Conservation (phyloP, 2,797 vertebrate species). For the Silurus lanzhouensis region DNA sequence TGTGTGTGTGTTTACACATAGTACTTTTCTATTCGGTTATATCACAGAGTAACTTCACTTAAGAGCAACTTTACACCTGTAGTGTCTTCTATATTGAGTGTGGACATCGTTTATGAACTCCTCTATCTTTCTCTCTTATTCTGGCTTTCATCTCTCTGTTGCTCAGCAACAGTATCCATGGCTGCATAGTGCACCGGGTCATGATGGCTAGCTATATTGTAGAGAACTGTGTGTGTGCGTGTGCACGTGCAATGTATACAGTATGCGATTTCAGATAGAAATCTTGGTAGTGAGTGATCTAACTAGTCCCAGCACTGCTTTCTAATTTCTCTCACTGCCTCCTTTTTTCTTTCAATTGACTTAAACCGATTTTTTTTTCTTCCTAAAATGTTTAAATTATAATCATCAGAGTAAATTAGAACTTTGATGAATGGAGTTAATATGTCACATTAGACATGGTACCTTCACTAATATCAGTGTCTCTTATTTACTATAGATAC, state of each 20-base stretch:
- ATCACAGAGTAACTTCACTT: not conserved
- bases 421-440: not conserved
- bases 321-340: not conserved
- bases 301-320: too few species aligned
- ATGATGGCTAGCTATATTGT: constrained; percentile 8
- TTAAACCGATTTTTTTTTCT: not conserved
- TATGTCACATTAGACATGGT: not conserved
- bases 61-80: constrained; percentile 5
- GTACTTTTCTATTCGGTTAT: not conserved
- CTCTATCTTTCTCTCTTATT: not conserved
- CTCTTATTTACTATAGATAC: constrained; percentile 71
- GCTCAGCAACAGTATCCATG: constrained; percentile 31
- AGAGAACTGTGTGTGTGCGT: not conserved
- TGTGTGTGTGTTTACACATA: not conserved
- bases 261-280: not conserved
- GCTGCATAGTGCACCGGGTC: constrained; percentile 20
- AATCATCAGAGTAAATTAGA: too few species aligned
- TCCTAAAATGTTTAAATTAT: not conserved
- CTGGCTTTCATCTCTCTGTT: constrained; percentile 29
- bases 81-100: constrained; percentile 19
- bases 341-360: not conserved
- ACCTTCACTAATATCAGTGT: not conserved
- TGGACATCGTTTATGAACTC: constrained; percentile 28
- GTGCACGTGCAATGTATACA: not conserved
- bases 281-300: not conserved